Conservation (phyloP, 2,113 vertebrate species). For the Oryzias javanicus region DNA sequence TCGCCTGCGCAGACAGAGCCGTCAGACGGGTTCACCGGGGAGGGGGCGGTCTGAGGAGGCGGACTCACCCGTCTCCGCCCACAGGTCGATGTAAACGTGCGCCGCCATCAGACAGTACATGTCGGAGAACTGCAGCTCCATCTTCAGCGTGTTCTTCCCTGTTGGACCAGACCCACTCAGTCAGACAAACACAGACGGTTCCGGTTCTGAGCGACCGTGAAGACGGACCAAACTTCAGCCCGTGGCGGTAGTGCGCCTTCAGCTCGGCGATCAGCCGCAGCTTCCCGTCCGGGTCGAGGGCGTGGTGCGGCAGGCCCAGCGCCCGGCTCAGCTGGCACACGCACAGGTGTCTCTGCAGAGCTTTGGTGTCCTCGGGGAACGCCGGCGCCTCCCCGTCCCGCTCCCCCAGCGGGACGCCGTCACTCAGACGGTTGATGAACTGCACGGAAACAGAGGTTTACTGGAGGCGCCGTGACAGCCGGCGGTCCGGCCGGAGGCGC, state of each 20-base stretch:
- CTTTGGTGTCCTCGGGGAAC: slow-evolving; percentile 85
- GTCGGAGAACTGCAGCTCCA: slow-evolving; percentile 94
- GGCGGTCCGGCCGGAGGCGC: no score
- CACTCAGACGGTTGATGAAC: slow-evolving; percentile 89
- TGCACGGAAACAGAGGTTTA: slow-evolving; percentile 44
- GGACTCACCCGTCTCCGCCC: slow-evolving; percentile 85
- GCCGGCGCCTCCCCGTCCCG: slow-evolving; percentile 75
- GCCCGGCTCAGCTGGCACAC: slow-evolving; percentile 88
- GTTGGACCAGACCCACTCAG: neutral
- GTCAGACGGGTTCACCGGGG: slow-evolving; percentile 1
- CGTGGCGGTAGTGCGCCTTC: slow-evolving; percentile 88
- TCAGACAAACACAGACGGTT: neutral
- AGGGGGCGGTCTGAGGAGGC: neutral
- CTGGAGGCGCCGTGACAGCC: neutral
- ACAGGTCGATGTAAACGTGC: slow-evolving; percentile 92
- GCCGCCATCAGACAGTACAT: slow-evolving; percentile 96
- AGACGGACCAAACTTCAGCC: slow-evolving; percentile 89
- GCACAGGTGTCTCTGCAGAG: slow-evolving; percentile 92
- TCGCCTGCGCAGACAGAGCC: slow-evolving; percentile 77
- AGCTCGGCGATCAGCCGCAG: slow-evolving; percentile 83
- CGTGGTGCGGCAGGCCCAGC: slow-evolving; percentile 88
- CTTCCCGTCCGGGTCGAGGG: slow-evolving; percentile 81
- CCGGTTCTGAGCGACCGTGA: neutral
- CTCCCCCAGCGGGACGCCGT: slow-evolving; percentile 80
- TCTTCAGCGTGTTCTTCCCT: slow-evolving; percentile 93